Evolutionary conservation across 2,113 vertebrate species (phyloP), one percentile per base, ranked within the genome.

Genomic region (Brachionichthys hirsutus): DNA sequence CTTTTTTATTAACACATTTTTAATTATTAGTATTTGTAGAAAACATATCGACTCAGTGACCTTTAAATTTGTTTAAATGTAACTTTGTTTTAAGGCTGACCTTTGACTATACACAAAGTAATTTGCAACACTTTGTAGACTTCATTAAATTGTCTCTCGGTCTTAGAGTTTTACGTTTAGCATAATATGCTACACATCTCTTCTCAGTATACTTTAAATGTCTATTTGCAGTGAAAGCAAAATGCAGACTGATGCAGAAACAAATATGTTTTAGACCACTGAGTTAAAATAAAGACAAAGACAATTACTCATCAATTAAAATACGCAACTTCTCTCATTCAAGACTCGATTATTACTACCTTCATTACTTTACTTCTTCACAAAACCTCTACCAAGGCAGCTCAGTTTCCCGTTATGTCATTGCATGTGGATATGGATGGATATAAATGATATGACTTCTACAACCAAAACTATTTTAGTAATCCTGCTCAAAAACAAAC

Each of bases 251-350:
- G 6, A 22, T 51, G 24, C 8, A 30, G 24, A 30, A 30, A 24
- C 2, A 46, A 54, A 54, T n/a, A 15, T 18, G 22, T 54, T 14
- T 16, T 1, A 16, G 56, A 43, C 2, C 6, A 20, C 3, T 16
- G 18, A 47, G 12, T 54, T 54, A 13, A 58, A 66, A 44, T 48
- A 16, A 6, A 57, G 16, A 44, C 13, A 67, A 43, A 42, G 1
- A 11, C 14, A 20, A 17, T 20, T 18, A 59, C 17, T 41, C 8
- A 15, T 61, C 40, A 52, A 54, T 54, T 12, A 24, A 1, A 69
- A 62, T 42, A 61, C 22, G 48, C 16, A 22, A 46, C 9, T 3
- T 9, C 14, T 58, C 44, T 45, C 12, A 18, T 55, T 43, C 15
- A 51, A 40, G 24, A 30, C 8, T 30, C 24, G 4, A 30, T 30